phyloP scores from a whole-genome alignment of 2,113 vertebrate genomes.

The Mirza zaza region DNA sequence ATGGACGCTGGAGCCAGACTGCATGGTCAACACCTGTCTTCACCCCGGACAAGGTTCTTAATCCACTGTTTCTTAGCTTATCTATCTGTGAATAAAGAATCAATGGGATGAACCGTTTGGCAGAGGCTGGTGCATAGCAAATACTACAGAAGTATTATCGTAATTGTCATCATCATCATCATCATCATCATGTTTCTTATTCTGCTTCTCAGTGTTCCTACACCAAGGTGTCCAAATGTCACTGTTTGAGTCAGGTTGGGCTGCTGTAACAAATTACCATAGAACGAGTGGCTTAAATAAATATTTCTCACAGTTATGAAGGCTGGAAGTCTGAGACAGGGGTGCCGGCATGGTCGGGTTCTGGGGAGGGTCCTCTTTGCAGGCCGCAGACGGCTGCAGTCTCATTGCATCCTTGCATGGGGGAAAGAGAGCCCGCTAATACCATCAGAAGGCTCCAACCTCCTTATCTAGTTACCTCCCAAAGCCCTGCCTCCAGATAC shows the following conservation, averaged over 20 bases:
- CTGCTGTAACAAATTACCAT: neutral
- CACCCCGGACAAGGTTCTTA: fast-evolving
- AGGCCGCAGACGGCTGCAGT: too few relatives aligned
- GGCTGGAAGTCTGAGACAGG: too few relatives aligned
- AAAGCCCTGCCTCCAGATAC: too few relatives aligned
- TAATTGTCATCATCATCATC: fast-evolving
- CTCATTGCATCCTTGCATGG: too few relatives aligned
- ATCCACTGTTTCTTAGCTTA: neutral
- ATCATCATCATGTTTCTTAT: neutral
- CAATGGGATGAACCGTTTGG: neutral
- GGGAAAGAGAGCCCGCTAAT: too few relatives aligned
- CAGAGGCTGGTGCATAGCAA: fast-evolving
- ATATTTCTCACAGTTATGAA: neutral
- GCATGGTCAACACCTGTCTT: neutral
- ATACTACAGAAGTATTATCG: fast-evolving
- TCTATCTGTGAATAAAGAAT: neutral
- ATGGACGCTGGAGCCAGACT: fast-evolving
- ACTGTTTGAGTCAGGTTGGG: neutral
- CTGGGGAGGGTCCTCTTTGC: too few relatives aligned
- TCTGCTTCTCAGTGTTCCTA: neutral
- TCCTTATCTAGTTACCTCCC: too few relatives aligned
- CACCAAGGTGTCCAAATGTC: neutral
- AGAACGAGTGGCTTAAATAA: neutral
- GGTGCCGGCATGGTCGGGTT: too few relatives aligned
- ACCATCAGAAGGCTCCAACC: too few relatives aligned